Evolutionary conservation across 2,888 invertebrate species (phyloP), one percentile per base, ranked within the genome.

Genomic region (Troglohyphantes excavatus): DNA sequence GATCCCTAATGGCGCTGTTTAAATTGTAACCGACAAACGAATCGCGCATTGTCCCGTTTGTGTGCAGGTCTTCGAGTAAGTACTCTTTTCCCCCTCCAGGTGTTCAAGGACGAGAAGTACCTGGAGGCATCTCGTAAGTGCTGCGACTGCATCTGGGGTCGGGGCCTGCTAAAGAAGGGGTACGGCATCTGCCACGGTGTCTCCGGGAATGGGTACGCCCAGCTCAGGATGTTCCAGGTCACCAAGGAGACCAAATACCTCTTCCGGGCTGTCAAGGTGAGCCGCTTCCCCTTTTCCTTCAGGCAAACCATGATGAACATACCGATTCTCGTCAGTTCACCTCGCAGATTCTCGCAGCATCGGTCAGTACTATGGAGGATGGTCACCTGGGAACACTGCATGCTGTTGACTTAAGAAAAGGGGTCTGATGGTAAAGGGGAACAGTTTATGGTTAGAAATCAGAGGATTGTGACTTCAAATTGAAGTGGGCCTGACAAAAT

Each of bases 171-270:
- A 61, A 95, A 94, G 91, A 98, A 97, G 94, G 97, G 98, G 7
- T 97, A 96, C 93, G 96, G 97, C 90, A 93, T 98, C 23, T 98
- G 98, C 93, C 98, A 98, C 93, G 98, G 98, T 0, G 96, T 96
- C 2, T 95, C 97, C 91, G 98, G 98, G 86, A 98, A 98, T 94
- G 97, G 96, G 0, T 98, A 97, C 93, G 95, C 96, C 9, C 97
- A 98, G 93, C 94, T 98, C 79, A 95, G 95, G 92, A 93, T 98
- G 33, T 97, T 95, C 93, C 96, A 96, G 93, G 94, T 95, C n/a
- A 97, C 97, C 0, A 95, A 95, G 93, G 93, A 94, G 13, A 86
- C 90, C 17, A 95, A 95, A 91, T 95, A 97, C 93, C 94, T 97
- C 19, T 95, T 97, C 93, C 94, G 96, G 92, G 97, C 97, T 0